Evolutionary conservation across 1,140 invertebrate species (phyloP), one percentile per base, ranked within the genome.

Genomic region (Zaprionus davidi): DNA sequence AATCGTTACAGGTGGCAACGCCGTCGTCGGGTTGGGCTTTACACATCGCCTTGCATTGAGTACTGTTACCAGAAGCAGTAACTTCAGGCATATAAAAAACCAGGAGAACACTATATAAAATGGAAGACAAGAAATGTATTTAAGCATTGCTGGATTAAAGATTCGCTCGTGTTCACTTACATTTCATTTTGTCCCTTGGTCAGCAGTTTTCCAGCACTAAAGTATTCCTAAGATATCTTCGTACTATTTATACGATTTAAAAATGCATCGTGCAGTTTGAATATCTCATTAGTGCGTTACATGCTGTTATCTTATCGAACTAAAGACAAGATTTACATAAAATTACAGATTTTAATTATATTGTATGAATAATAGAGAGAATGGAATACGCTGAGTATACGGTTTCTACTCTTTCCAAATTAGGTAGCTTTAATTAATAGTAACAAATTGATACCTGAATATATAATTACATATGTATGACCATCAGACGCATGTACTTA

Each of bases 231-330:
- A 17, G 9, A 9, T 1, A 24, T 26, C 1, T 28, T 2, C 26
- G 38, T 20, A 28, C n/a, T 79, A 81, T 87, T 83, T 87, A 87
- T 87, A 87, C 31, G 31, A 46, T 63, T 65, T 26, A 5, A 7
- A 57, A 53, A n/a, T 71, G 68, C 58, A 71, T 41, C 13, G 20
- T 11, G 5, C 31, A 13, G 53, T 64, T 76, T 81, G 70, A 57
- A 62, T 31, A 70, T 69, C 58, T 71, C 81, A 88, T 87, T 87
- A 84, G 81, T 51, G 73, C 81, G 59, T 36, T 20, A 84, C 84
- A 88, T 60, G 68, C 55, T 15, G 22, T 56, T 66, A 66, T 38
- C 63, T 73, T 82, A 77, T 77, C 75, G 31, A 34, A 17, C 9
- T 24, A n/a, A 12, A 12, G 24, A 41, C 24, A 41, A 51, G 17